Evolutionary conservation across 2,797 vertebrate species (phyloP).

Genomic region (Scyliorhinus canicula): DNA sequence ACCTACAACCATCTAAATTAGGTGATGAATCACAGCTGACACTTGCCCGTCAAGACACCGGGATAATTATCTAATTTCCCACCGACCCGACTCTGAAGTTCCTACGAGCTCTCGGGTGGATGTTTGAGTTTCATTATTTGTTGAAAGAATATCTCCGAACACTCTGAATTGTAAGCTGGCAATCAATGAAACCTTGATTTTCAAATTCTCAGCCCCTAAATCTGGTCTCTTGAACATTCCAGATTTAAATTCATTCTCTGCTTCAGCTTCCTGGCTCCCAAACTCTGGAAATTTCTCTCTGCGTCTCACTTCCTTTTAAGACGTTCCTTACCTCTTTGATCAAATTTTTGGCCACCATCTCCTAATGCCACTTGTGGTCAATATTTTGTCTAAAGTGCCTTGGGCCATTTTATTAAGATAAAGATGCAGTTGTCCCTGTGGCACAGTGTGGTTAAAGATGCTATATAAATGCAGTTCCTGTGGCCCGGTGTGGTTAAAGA

Average conservation of each 20-base stretch:
- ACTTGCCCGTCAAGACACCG: not conserved
- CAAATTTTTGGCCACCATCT: not conserved
- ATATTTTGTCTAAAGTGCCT: not conserved
- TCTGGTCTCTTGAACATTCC: not conserved
- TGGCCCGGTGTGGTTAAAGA: not conserved
- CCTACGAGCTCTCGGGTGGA: not conserved
- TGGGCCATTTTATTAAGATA: not conserved
- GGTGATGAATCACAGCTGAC: not conserved
- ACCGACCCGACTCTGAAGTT: not conserved
- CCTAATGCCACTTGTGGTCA: not conserved
- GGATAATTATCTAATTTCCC: not conserved
- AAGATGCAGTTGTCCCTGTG: no score
- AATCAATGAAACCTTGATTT: no score
- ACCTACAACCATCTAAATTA: not conserved
- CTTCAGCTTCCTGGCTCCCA: not conserved
- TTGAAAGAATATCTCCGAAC: not conserved
- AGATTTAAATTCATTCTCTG: not conserved
- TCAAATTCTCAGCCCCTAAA: not conserved
- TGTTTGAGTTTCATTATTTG: not conserved
- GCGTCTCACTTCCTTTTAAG: not conserved
- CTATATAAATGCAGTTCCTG: not conserved
- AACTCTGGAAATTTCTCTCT: not conserved
- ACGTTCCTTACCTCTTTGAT: not conserved
- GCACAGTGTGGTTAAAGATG: not conserved
- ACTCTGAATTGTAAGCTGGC: no score